Percentiles rank a stretch among this genome's conserved stretches.
Conservation (phyloP, 2,113 vertebrate species). For the Psettodes erumei region DNA sequence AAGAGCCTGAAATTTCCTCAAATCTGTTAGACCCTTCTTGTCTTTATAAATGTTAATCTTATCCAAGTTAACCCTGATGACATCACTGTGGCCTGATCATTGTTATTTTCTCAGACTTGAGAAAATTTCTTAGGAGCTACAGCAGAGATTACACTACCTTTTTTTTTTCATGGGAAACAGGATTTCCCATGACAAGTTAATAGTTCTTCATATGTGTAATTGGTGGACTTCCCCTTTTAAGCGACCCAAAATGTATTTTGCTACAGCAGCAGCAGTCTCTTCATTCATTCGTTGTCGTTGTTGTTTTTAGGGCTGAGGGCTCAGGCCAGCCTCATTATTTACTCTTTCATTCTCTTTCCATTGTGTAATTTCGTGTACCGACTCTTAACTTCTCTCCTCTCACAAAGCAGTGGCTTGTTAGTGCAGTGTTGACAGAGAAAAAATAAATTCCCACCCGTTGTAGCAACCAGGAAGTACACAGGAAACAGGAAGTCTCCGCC, state of each 20-base stretch:
- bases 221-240: background rate
- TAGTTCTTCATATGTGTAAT: background rate
- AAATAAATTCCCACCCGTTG: constrained; percentile 32
- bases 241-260: background rate
- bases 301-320: background rate
- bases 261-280: background rate
- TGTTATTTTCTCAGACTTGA: background rate
- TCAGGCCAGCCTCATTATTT: background rate
- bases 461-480: constrained; percentile 61
- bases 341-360: background rate
- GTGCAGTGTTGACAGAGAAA: constrained; percentile 13
- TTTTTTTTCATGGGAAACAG: background rate
- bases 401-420: background rate
- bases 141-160: background rate
- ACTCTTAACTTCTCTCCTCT: constrained; percentile 37
- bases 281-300: background rate
- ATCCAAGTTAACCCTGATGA: background rate
- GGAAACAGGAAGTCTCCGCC: constrained; percentile 71
- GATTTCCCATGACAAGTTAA: background rate
- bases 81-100: background rate
- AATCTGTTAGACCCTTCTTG: too few relatives aligned
- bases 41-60: too few relatives aligned
- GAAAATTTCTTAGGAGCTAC: background rate
- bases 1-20: background rate
- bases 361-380: background rate